Evolutionary conservation across 2,797 vertebrate genomes (phyloP).

Genomic region (Neomorphus geoffroyi): DNA sequence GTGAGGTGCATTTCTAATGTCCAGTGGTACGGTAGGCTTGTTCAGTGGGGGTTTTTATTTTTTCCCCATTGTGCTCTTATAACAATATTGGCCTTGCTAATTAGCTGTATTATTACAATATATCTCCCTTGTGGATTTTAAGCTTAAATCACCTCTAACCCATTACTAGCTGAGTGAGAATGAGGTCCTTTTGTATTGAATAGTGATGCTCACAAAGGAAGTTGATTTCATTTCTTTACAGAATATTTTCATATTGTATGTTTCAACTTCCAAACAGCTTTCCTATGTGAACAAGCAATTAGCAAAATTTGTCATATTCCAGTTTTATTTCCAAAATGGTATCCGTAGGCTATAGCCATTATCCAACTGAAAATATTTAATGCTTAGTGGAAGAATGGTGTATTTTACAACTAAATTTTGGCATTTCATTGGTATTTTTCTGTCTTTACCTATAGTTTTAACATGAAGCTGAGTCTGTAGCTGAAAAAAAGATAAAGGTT

Average conservation of each 20-base stretch:
- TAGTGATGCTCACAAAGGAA: neutral
- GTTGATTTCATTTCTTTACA: neutral
- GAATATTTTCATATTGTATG: neutral
- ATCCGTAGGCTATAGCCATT: neutral
- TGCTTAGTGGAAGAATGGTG: neutral
- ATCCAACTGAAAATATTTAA: neutral
- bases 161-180: neutral
- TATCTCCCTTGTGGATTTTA: neutral
- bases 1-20: neutral
- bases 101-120: neutral
- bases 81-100: neutral
- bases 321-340: neutral
- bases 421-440: neutral
- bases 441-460: neutral
- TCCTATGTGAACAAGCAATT: neutral
- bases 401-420: neutral
- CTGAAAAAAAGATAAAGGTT: neutral
- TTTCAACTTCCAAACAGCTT: neutral
- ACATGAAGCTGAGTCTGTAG: neutral
- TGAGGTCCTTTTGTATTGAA: neutral
- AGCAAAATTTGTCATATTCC: neutral
- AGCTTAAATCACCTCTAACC: neutral
- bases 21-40: neutral
- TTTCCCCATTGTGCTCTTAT: accelerated
- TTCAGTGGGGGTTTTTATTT: accelerated